Base-by-base conservation (phyloP, 1,140 invertebrate genomes). In the Trigoniulus corallinus region DNA sequence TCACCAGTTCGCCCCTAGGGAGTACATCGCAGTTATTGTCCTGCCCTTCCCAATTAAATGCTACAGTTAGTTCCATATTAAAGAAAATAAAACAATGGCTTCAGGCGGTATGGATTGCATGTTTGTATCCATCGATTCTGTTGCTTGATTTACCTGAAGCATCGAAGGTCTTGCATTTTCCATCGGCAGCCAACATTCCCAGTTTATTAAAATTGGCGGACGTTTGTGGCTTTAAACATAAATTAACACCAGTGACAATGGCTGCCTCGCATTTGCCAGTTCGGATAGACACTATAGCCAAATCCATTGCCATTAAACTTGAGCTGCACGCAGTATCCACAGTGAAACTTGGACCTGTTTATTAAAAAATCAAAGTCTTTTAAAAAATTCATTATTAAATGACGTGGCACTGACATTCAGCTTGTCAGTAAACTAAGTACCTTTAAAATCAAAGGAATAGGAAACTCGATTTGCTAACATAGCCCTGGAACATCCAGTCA, bases 381-480 rank as follows among this genome's bases (percentile, higher is more conserved):
- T 44, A 21, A 7, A 7, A 10, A 4, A 10, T 21, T 24, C 7
- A 20, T 7, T 10, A 7, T 44, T 7, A 34, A 34, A 15, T 34
- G 29, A n/a, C n/a, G n/a, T n/a, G n/a, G n/a, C n/a, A n/a, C n/a
- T n/a, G n/a, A n/a, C n/a, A n/a, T n/a, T n/a, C n/a, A n/a, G n/a
- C n/a, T n/a, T 34, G 7, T 44, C 42, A 44, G 24, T 44, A 18
- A 44, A 20, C 21, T 44, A 21, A 7, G 7, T 44, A 53, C 78
- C 78, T 67, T 70, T 74, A 43, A 77, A 68, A 58, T 81, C 76
- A 58, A 80, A 72, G 61, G 72, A 74, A 61, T 71, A 81, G 2
- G 75, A 78, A 18, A 81, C 62, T 56, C 79, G 63, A 62, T 81
- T 81, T 2, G 77, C 69, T 67, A 79, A 72, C 77, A 81, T 80